Conservation (phyloP, 2,888 invertebrate genomes). For the Adelphocoris suturalis region DNA sequence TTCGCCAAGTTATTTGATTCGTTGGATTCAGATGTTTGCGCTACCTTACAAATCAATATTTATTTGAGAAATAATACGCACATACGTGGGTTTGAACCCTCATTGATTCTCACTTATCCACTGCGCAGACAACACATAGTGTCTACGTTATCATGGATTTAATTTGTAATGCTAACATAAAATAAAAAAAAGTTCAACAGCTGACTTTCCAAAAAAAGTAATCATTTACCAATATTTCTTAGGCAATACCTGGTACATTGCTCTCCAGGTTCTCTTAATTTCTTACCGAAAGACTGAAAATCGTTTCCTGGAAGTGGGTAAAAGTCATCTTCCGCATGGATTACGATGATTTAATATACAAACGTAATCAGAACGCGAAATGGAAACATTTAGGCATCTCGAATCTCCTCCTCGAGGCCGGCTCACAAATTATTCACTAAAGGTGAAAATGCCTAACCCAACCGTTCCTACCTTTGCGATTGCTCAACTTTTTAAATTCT, state of each 20-base stretch:
- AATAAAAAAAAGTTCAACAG: no score
- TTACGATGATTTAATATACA: conserved; percentile 34
- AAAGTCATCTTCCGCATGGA: background rate
- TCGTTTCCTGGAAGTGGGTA: background rate
- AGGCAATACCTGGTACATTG: background rate
- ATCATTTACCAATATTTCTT: no score
- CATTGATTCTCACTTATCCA: no score
- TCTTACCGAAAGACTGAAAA: conserved; percentile 1
- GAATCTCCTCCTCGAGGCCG: background rate
- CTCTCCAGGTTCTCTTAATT: background rate
- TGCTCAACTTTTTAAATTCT: background rate
- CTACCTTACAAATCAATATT: no score
- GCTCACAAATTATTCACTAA: conserved; percentile 6
- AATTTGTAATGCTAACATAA: no score
- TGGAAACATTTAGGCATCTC: conserved; percentile 17
- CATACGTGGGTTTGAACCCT: no score
- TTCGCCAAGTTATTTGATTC: no score
- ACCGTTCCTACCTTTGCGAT: background rate
- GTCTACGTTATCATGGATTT: no score
- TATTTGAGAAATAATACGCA: no score
- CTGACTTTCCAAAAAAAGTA: no score
- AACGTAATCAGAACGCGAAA: conserved; percentile 42
- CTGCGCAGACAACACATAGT: no score
- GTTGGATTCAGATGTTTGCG: no score
- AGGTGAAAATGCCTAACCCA: background rate